Percentiles rank a stretch among this genome's conserved stretches.
Conservation (phyloP, 2,888 invertebrate species). For the Oscheius sp. region DNA sequence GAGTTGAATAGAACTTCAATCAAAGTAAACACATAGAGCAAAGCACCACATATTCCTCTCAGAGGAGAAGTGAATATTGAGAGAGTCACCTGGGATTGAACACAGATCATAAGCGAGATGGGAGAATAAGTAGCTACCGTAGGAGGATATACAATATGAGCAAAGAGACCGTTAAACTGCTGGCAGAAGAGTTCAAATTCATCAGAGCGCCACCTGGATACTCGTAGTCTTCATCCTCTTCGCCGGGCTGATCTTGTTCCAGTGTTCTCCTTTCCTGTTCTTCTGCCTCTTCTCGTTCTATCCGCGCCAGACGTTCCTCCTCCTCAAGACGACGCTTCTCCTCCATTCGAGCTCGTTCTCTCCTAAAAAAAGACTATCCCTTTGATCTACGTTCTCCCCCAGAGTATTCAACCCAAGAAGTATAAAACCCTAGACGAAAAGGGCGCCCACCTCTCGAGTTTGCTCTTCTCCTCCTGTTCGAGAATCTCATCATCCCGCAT, state of each 20-base stretch:
- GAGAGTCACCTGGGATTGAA: constrained; percentile 25
- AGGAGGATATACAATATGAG: constrained; percentile 6
- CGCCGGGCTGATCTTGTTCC: constrained; percentile 3
- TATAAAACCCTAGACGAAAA: too few relatives aligned
- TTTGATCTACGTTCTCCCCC: too few relatives aligned
- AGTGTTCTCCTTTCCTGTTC: constrained; percentile 10
- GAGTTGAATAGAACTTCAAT: not conserved
- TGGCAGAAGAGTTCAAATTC: constrained; percentile 3
- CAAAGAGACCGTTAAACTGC: not conserved
- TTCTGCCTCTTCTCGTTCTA: constrained; percentile 38
- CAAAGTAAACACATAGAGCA: not conserved
- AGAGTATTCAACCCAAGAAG: too few relatives aligned
- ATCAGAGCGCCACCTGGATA: constrained; percentile 10
- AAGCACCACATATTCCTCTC: constrained; percentile 10
- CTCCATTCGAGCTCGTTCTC: constrained; percentile 42
- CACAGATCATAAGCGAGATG: constrained; percentile 1
- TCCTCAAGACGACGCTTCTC: constrained; percentile 49
- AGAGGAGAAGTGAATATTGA: constrained; percentile 20
- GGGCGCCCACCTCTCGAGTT: not conserved
- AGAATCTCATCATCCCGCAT: constrained; percentile 13
- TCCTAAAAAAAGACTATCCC: constrained; percentile 23
- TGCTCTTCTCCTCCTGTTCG: constrained; percentile 32
- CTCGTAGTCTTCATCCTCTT: constrained; percentile 30
- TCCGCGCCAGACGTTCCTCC: constrained; percentile 37
- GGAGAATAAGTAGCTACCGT: not conserved